Evolutionary conservation across 2,797 vertebrate genomes (phyloP), one percentile per base, ranked within the genome.

Genomic region (Chelon auratus): DNA sequence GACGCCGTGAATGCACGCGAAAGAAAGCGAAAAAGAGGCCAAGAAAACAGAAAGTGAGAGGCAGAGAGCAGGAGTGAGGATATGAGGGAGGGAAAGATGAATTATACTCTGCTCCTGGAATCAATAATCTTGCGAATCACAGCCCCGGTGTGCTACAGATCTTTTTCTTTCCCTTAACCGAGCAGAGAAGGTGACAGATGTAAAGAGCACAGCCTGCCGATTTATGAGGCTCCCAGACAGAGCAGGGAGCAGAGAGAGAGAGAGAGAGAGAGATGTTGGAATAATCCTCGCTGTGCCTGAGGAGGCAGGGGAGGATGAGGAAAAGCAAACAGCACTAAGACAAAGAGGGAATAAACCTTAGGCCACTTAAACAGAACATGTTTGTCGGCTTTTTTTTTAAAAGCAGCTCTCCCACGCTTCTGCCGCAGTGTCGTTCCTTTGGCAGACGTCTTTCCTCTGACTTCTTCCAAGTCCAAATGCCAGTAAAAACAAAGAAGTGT

Each of bases 61-160:
- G 65, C 45, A 70, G 59, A 47, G 77, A 86, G 68, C 59, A 50
- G 69, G 26, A 71, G 48, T 66, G 42, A 68, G 72, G 67, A 72
- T 72, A 62, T 61, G 75, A 83, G 81, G 70, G 72, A 72, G 78
- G 67, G 75, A 74, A 72, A 70, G 80, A 79, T 84, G 77, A 89
- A 89, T 92, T 89, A 88, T 78, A 78, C 68, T 68, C 70, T 50
- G 20, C 72, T 80, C 71, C 70, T 75, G 72, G 72, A 93, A 93
- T 93, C 90, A 78, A 91, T 93, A 92, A 86, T 83, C 68, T 54
- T 76, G 73, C 40, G 68, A 88, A 89, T 88, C 80, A 82, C 74
- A 57, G 73, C 74, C 72, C 54, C 9, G 17, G 70, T 82, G 76
- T 67, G 77, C 83, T 77, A 82, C 82, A 82, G 78, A 88, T 83